Evolutionary conservation across 1,140 invertebrate genomes (phyloP).

Genomic region (Hypothenemus hampei): DNA sequence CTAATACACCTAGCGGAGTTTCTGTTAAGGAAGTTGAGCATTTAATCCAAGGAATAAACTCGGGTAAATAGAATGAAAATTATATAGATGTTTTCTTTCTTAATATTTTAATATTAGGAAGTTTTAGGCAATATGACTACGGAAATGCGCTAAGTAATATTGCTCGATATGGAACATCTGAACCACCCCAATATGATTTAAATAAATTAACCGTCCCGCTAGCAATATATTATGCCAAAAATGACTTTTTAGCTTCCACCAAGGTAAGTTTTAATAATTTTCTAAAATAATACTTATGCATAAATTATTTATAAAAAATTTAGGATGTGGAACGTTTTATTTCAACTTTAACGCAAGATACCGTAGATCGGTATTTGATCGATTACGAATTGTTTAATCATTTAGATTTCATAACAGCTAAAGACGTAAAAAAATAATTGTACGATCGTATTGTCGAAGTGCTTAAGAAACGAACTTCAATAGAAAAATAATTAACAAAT

Average conservation of each 20-base stretch:
- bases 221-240: conserved; percentile 19
- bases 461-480: too few relatives aligned
- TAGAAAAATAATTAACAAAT: too few relatives aligned
- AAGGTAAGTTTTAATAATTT: conserved; percentile 13
- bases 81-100: not conserved
- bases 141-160: conserved; percentile 16
- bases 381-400: conserved; percentile 27
- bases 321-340: conserved; percentile 28
- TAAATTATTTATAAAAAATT: conserved; percentile 15
- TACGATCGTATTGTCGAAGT: conserved; percentile 19
- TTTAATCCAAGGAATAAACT: conserved; percentile 20
- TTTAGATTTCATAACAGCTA: conserved; percentile 28
- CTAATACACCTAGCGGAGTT: conserved; percentile 19
- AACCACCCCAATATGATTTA: conserved; percentile 21
- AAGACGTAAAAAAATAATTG: conserved; percentile 18
- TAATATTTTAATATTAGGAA: conserved; percentile 14
- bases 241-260: conserved; percentile 15
- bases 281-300: not conserved
- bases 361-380: conserved; percentile 16
- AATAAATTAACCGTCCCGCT: conserved; percentile 9
- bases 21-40: conserved; percentile 27
- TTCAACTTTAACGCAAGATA: conserved; percentile 9
- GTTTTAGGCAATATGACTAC: conserved; percentile 30
- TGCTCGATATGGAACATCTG: conserved; percentile 8
- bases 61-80: conserved; percentile 8